Conservation (phyloP, 2,797 vertebrate genomes). For the Onychomys leucogaster region DNA sequence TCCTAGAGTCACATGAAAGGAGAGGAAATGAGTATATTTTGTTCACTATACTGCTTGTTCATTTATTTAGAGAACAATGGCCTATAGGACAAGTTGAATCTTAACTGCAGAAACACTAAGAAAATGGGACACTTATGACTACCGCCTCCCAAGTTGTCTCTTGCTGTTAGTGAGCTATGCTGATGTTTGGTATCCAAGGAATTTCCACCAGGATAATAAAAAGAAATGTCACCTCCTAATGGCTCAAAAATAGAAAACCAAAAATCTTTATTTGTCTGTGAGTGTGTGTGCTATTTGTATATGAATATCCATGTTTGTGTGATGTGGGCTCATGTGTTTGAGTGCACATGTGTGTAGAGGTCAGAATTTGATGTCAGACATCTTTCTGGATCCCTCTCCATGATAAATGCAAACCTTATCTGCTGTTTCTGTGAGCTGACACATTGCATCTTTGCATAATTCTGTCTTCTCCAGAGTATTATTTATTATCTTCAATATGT, state of each 20-base stretch:
- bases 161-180: not conserved
- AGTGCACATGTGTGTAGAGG: not conserved
- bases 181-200: not conserved
- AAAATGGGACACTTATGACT: not conserved
- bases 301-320: not conserved
- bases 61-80: slow-evolving; percentile 51
- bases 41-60: not conserved
- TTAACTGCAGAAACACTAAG: not conserved
- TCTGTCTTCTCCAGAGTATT: slow-evolving; percentile 17
- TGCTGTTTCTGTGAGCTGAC: not conserved
- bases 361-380: not conserved
- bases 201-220: not conserved
- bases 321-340: not conserved
- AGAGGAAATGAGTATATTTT: not conserved
- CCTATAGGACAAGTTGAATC: not conserved
- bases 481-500: not conserved
- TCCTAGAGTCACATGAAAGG: not conserved
- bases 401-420: not conserved
- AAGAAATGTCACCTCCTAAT: not conserved
- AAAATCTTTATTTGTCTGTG: not conserved
- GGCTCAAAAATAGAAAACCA: not conserved
- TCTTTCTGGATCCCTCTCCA: not conserved
- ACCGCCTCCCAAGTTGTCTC: not conserved
- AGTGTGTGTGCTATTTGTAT: not conserved
- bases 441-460: not conserved